Base-by-base conservation (phyloP, 2,888 invertebrate genomes). In the Luperina nickerlii region DNA sequence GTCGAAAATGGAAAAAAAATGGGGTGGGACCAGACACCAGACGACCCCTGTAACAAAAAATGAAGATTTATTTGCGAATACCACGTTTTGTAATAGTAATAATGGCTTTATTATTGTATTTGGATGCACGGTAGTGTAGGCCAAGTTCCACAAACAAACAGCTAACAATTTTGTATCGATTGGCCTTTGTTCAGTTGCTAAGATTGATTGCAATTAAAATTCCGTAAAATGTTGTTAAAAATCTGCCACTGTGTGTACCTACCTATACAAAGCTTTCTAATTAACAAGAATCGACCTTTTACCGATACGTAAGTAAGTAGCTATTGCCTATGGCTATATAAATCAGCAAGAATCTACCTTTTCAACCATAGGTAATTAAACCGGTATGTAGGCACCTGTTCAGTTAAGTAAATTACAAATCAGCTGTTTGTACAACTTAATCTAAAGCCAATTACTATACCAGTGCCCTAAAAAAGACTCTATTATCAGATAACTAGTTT, bases 51-150 rank as follows among this genome's bases (percentile, higher is more conserved):
- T 86, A 94, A 95, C 94, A 96, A 95, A 95, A 96, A 95, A 95
- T 93, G 87, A 94, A 95, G 95, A 96, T 96, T 96, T 96, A 96
- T 96, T 94, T 93, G 92, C 92, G 87, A 93, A 91, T 88, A 89
- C 82, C 91, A 90, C 90, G 89, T 91, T 92, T 92, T 90, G 92
- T 94, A 93, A 93, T 93, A 92, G 90, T 91, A 92, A 93, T 92
- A 90, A 94, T 92, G 88, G 89, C 70, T 86, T 83, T 89, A 90
- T 92, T 91, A 93, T 91, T 87, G 89, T 90, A 89, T 91, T 89
- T 90, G 92, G 82, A 75, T 81, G 79, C 81, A 77, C 87, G 84
- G 88, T 75, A 85, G 79, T 79, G 82, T 82, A 85, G 81, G 82
- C 68, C 78, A 78, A 81, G 75, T 74, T 67, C 42, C 32, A 9